phyloP scores from a whole-genome alignment of 1,140 invertebrate genomes.

The Manduca sexta region DNA sequence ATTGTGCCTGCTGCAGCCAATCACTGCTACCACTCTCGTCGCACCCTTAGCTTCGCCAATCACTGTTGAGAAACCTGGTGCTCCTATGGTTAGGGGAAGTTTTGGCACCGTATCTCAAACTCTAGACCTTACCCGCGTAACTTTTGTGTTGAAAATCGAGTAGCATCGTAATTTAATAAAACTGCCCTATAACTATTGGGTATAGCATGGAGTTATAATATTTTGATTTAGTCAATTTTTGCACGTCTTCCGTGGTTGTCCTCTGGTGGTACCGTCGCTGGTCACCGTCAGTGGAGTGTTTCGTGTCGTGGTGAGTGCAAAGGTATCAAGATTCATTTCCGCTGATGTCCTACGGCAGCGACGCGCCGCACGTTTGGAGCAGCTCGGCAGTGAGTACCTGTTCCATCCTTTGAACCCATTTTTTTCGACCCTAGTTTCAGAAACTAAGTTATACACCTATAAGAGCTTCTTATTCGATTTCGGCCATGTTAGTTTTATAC shows the following conservation, averaged over 20 bases:
- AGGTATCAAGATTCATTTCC: constrained; percentile 71
- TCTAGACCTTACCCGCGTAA: constrained; percentile 2
- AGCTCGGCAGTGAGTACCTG: constrained; percentile 49
- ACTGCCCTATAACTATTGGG: constrained; percentile 28
- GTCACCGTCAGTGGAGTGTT: constrained; percentile 16
- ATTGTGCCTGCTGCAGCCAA: constrained; percentile 45
- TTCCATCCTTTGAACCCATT: neutral
- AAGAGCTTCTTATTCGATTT: too few species aligned
- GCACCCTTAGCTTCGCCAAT: constrained; percentile 46
- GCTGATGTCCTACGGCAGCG: constrained; percentile 69
- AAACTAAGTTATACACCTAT: too few species aligned
- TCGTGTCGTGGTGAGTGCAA: constrained; percentile 32
- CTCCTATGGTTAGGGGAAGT: constrained; percentile 28
- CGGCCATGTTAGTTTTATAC: too few species aligned
- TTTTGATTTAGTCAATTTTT: constrained; percentile 57
- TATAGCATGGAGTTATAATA: constrained; percentile 33
- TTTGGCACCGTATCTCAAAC: constrained; percentile 3
- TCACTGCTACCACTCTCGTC: constrained; percentile 32
- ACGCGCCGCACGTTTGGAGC: constrained; percentile 67
- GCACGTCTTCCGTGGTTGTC: constrained; percentile 1
- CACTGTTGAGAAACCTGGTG: constrained; percentile 42
- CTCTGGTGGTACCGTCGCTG: constrained; percentile 14
- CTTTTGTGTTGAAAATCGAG: constrained; percentile 12
- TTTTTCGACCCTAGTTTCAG: neutral
- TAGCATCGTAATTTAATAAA: constrained; percentile 41